phyloP scores from a whole-genome alignment of 1,140 invertebrate species.

The Lethrus apterus region DNA sequence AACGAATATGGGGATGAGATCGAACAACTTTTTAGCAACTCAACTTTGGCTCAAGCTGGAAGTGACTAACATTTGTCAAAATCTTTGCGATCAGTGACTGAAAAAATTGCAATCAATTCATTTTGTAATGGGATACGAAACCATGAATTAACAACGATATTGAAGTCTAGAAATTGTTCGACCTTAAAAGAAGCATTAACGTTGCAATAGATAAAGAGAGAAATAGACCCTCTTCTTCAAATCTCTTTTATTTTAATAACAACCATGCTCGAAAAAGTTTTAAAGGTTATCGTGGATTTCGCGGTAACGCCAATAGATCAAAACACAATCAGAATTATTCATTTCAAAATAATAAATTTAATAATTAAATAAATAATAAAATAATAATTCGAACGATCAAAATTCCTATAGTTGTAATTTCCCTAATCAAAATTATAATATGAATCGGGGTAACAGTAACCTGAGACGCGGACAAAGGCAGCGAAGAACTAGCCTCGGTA shows the following conservation, averaged over 20 bases:
- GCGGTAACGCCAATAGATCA: background rate
- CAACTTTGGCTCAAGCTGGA: constrained; percentile 17
- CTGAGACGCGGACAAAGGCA: background rate
- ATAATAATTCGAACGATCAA: constrained; percentile 7
- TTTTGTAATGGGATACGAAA: constrained; percentile 20
- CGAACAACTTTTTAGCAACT: constrained; percentile 18
- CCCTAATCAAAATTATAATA: background rate
- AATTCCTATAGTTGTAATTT: background rate
- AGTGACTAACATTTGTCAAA: constrained; percentile 8
- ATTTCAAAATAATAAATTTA: background rate
- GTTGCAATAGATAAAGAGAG: constrained; percentile 19
- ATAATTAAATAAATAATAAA: background rate
- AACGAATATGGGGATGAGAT: constrained; percentile 18
- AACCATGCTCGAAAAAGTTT: too few relatives aligned
- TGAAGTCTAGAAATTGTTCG: constrained; percentile 18
- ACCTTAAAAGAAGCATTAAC: constrained; percentile 14
- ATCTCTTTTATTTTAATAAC: too few relatives aligned
- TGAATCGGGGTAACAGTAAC: background rate
- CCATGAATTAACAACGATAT: constrained; percentile 16
- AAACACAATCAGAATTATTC: background rate
- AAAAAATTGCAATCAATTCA: constrained; percentile 20
- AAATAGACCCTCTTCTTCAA: constrained; percentile 1
- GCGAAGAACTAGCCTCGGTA: background rate
- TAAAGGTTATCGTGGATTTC: too few relatives aligned
- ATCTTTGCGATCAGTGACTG: constrained; percentile 16